Conservation (phyloP, 1,140 invertebrate genomes). For the Cephus cinctus region DNA sequence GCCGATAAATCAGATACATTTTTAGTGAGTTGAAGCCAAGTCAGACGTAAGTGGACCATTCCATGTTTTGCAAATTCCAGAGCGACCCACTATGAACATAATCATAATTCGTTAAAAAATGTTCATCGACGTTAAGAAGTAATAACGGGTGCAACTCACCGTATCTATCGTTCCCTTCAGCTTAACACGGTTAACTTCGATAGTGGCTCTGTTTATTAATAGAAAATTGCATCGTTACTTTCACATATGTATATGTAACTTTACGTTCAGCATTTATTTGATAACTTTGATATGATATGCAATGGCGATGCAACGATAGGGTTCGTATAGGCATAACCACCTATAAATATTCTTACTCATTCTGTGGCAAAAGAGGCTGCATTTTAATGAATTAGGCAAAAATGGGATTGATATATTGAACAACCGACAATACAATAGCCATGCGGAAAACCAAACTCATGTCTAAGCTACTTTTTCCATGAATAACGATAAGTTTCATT, state of each 20-base stretch:
- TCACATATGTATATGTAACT: not conserved
- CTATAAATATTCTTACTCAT: no score
- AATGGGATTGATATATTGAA: no score
- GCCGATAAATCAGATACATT: conserved; percentile 71
- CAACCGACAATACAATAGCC: no score
- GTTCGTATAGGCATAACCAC: no score
- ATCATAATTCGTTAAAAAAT: conserved; percentile 13
- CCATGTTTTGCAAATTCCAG: conserved; percentile 93
- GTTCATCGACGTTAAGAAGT: not conserved
- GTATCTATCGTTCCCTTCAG: conserved; percentile 69
- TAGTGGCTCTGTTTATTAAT: conserved; percentile 58
- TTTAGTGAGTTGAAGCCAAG: conserved; percentile 81
- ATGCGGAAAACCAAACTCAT: no score
- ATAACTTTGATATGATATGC: no score
- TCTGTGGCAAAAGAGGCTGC: no score
- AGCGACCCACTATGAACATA: conserved; percentile 78
- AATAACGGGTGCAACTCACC: conserved; percentile 53
- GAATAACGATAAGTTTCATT: no score
- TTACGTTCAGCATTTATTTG: no score
- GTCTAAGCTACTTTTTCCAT: no score
- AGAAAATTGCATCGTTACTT: not conserved
- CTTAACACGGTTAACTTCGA: conserved; percentile 67
- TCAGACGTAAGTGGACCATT: conserved; percentile 81
- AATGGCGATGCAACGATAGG: no score
- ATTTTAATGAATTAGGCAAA: no score